Evolutionary conservation across 2,797 vertebrate genomes (phyloP).

Genomic region (Varecia variegata): DNA sequence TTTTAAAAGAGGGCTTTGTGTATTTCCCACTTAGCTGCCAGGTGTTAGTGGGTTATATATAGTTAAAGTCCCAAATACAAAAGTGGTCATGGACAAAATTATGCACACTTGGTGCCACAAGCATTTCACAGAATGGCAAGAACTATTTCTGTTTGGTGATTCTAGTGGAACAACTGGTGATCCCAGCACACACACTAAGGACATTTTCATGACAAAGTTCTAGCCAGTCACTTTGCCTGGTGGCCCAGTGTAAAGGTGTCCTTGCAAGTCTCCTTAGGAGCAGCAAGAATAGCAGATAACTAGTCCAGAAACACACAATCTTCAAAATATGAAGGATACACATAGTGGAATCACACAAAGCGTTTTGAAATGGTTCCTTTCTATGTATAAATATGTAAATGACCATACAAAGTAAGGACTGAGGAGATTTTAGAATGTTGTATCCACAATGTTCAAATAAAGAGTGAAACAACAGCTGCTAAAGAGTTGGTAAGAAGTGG

Average conservation of each 20-base stretch:
- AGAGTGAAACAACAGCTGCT: not conserved
- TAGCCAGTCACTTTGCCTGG: not conserved
- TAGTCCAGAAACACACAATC: not conserved
- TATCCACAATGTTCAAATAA: not conserved
- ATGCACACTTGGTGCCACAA: not conserved
- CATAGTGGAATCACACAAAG: not conserved
- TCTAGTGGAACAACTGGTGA: not conserved
- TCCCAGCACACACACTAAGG: fast-evolving
- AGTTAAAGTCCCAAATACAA: not conserved
- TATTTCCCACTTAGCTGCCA: not conserved
- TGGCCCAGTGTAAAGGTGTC: not conserved
- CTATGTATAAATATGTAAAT: not conserved
- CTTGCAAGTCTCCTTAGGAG: not conserved
- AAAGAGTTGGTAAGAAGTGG: not conserved
- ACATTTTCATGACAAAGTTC: slow-evolving; percentile 23
- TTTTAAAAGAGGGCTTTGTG: not conserved
- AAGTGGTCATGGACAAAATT: not conserved
- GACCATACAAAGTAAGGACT: not conserved
- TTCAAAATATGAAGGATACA: not conserved
- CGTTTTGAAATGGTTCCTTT: not conserved
- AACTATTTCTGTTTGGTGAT: not conserved
- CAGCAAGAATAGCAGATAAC: not conserved
- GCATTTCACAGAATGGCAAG: not conserved
- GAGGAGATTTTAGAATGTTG: not conserved
- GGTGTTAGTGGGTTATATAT: not conserved